Evolutionary conservation across 2,113 vertebrate genomes (phyloP).

Genomic region (Malurus melanocephalus): DNA sequence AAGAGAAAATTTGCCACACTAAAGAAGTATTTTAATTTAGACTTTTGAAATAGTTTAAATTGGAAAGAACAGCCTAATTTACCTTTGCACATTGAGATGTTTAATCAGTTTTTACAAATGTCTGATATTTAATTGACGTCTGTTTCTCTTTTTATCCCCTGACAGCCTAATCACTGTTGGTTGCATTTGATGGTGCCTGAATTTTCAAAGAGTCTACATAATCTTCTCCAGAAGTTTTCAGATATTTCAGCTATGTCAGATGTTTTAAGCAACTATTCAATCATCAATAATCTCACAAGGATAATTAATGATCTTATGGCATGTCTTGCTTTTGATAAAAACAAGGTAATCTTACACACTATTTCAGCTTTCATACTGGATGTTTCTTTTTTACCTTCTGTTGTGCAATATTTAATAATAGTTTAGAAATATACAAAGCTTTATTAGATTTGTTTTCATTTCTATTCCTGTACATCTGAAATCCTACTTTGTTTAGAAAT

Average conservation of each 20-base stretch:
- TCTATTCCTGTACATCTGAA: neutral
- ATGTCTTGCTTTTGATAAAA: constrained; percentile 66
- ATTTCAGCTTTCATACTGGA: neutral
- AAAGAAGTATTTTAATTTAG: neutral
- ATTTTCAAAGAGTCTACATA: constrained; percentile 71
- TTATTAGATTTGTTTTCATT: neutral
- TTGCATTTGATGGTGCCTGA: constrained; percentile 76
- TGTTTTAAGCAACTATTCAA: constrained; percentile 78
- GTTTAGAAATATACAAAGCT: neutral
- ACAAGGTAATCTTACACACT: constrained; percentile 65
- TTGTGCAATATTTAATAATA: neutral
- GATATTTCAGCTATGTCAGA: constrained; percentile 73
- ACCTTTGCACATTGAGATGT: neutral
- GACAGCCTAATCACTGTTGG: constrained; percentile 79
- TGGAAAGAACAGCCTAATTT: constrained; percentile 26
- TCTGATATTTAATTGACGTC: constrained; percentile 21
- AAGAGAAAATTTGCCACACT: constrained; percentile 5
- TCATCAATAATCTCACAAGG: constrained; percentile 78
- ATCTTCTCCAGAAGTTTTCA: constrained; percentile 76
- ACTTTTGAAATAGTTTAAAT: constrained; percentile 2
- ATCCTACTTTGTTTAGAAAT: constrained; percentile 6
- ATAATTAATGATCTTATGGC: constrained; percentile 76
- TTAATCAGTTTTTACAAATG: constrained; percentile 26
- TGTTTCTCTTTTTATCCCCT: constrained; percentile 41
- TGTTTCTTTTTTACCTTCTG: neutral